phyloP scores from a whole-genome alignment of 1,140 invertebrate genomes.

The Pemphigus obesinymphae region DNA sequence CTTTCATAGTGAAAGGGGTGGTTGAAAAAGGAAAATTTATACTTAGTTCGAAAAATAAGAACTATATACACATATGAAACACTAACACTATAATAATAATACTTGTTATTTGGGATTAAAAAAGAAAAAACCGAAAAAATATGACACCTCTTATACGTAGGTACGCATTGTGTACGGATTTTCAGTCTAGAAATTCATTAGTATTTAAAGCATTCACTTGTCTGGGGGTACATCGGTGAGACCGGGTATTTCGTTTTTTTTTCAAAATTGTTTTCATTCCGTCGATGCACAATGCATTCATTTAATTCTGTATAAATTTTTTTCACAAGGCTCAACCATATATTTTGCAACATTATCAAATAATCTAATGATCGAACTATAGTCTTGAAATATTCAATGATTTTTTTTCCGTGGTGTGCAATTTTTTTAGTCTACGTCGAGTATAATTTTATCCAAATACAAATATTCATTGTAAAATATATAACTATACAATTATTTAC shows the following conservation, averaged over 20 bases:
- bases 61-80: too few species aligned
- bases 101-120: too few species aligned
- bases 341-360: background rate
- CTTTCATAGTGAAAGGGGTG: too few species aligned
- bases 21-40: too few species aligned
- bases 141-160: background rate
- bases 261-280: background rate
- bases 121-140: background rate
- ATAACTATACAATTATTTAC: too few species aligned
- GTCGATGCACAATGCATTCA: background rate
- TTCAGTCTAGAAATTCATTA: conserved; percentile 2
- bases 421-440: background rate
- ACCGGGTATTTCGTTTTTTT: background rate
- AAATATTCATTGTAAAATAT: too few species aligned
- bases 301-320: background rate
- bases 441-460: too few species aligned
- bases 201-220: conserved; percentile 11
- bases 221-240: background rate
- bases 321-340: background rate
- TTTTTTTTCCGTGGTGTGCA: background rate
- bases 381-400: background rate
- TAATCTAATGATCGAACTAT: background rate
- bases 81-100: too few species aligned
- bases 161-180: background rate
- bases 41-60: background rate